Evolutionary conservation across 2,888 invertebrate species (phyloP), one percentile per base, ranked within the genome.

Genomic region (Perdita meconis): DNA sequence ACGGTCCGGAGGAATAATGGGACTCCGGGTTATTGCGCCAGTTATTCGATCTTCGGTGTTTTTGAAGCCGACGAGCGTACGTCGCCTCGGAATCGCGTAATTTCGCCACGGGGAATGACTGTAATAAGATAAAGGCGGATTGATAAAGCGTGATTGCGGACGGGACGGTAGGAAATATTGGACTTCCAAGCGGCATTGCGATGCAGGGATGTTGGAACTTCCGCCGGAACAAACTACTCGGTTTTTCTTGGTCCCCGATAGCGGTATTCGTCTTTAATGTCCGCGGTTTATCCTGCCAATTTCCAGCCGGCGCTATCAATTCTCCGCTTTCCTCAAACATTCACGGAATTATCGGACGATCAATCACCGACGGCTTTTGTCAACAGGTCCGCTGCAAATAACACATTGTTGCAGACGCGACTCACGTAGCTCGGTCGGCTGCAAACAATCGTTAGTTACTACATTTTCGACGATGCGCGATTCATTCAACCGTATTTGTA

Each of bases 371-470:
- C 8, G 6, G 51, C 12, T 64, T 26, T 22, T 26, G 38, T 38
- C 47, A 66, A 47, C 24, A 47, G 13, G 36, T 16, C 16, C 22
- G 47, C 36, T 19, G 30, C 26, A 56, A 36, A 66, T 42, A 63
- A 64, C 22, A 36, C 36, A 16, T 24, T 16, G 55, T 34, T 42
- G 13, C 13, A 44, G 5, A 47, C 13, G 10, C 47, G 13, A 44
- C 57, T 44, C 55, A 65, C 55, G 65, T 36, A 55, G 19, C 16
- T 51, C 26, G 51, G 24, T 30, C n/a, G 47, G 55, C 19, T 19
- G 60, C 44, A 60, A 67, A 72, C 42, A 67, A 67, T 61, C 51
- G 60, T 67, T 72, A 55, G 59, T 44, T 19, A 38, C 38, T 38
- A 55, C 55, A 67, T 55, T 42, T 38, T 36, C 59, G 36, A 44